These are phyloP conservation scores for Diplodus sargus DNA, from an alignment of 2,797 vertebrate species.

Conservation along the genomic window DNA sequence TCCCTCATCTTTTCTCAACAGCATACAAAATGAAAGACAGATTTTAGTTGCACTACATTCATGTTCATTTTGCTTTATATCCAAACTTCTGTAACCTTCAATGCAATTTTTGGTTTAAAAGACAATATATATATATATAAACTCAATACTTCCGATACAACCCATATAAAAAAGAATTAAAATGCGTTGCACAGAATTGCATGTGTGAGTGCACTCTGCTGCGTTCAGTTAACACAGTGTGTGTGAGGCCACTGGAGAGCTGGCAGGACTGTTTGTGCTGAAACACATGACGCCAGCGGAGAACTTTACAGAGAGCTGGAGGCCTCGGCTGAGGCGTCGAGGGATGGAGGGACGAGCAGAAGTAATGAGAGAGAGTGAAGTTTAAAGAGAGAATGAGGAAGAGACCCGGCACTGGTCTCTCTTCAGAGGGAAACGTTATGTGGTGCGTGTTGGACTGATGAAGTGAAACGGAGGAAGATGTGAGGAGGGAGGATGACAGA, in stretches of 20 bases:
- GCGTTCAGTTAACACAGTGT: background rate
- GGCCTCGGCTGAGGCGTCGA: background rate
- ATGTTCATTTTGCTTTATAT: background rate
- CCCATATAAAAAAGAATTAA: no score
- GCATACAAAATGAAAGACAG: background rate
- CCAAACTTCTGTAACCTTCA: background rate
- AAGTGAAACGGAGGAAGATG: slow-evolving; percentile 1
- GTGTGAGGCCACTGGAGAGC: slow-evolving; percentile 1
- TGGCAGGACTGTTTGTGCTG: slow-evolving; percentile 21
- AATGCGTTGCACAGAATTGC: background rate
- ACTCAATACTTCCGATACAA: background rate
- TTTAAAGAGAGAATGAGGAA: background rate
- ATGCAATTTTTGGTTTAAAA: background rate
- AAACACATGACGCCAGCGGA: slow-evolving; percentile 16
- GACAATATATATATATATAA: no score
- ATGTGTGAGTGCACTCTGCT: background rate
- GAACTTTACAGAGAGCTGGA: slow-evolving; percentile 1
- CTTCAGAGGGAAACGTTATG: background rate
- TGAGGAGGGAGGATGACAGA: slow-evolving; percentile 10
- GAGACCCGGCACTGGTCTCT: background rate
- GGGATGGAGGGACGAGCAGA: slow-evolving; percentile 3
- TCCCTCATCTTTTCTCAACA: background rate
- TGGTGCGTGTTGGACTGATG: background rate
- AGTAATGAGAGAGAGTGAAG: slow-evolving; percentile 5
- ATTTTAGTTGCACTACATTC: background rate